phyloP scores from a whole-genome alignment of 2,797 vertebrate genomes.

The Karalla daura region DNA sequence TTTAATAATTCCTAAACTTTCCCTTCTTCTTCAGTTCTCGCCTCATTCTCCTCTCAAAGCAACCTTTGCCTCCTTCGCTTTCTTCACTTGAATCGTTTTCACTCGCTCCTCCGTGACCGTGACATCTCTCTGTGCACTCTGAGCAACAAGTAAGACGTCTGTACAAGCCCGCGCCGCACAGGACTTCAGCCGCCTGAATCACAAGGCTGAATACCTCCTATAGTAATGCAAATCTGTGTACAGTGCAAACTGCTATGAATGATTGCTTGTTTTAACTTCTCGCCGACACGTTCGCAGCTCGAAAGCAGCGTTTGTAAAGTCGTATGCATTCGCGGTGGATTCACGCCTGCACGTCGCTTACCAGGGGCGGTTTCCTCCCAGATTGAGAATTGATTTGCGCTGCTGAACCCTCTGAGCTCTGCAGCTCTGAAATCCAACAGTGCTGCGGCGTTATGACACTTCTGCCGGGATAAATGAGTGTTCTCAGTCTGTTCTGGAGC shows the following conservation, averaged over 20 bases:
- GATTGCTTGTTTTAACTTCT: background rate
- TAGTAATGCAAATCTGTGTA: background rate
- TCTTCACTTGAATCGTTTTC: background rate
- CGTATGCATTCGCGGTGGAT: background rate
- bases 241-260: background rate
- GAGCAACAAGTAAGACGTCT: background rate
- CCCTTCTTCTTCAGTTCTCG: background rate
- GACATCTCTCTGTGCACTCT: background rate
- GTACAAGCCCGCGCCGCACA: background rate
- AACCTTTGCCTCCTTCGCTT: background rate
- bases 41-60: background rate
- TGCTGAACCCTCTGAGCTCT: background rate
- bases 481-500: background rate
- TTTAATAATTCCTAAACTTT: background rate
- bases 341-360: background rate
- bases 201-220: background rate
- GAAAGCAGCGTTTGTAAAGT: background rate
- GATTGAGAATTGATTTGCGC: conserved; percentile 1
- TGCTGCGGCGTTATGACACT: background rate
- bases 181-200: background rate
- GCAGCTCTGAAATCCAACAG: background rate
- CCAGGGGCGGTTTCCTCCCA: background rate
- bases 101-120: background rate
- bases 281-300: background rate
- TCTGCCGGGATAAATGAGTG: background rate